phyloP scores from a whole-genome alignment of 2,113 vertebrate species.

The Saimiri boliviensis region DNA sequence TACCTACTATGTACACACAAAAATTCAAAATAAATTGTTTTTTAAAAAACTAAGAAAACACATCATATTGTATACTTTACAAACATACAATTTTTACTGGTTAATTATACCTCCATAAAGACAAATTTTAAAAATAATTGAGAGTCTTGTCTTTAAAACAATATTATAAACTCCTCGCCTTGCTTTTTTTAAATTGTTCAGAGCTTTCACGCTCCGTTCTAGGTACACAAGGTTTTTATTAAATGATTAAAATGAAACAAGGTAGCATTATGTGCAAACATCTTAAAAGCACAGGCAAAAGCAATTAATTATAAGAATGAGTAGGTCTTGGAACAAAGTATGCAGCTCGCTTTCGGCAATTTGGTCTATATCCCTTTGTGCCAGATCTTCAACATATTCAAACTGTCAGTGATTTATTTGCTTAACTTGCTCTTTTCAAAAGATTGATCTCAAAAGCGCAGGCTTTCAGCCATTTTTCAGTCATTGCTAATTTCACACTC shows the following conservation, averaged over 20 bases:
- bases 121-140: not conserved
- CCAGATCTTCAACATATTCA: not conserved
- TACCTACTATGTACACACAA: too few relatives aligned
- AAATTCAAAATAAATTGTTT: too few relatives aligned
- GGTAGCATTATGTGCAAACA: not conserved
- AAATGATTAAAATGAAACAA: slow-evolving; percentile 12
- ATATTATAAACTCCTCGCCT: not conserved
- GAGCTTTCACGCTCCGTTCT: not conserved
- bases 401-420: not conserved
- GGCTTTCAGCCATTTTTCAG: not conserved
- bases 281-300: slow-evolving; percentile 5
- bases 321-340: not conserved
- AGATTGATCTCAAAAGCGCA: slow-evolving; percentile 29
- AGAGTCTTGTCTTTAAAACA: not conserved
- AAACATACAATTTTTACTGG: not conserved
- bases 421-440: slow-evolving; percentile 48
- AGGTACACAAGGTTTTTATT: not conserved
- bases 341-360: not conserved
- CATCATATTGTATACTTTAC: not conserved
- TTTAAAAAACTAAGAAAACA: not conserved
- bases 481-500: not conserved
- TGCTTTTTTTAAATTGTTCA: not conserved
- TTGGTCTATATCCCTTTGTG: not conserved
- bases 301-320: not conserved
- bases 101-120: not conserved